These are phyloP conservation scores for Melanotaenia duboulayi DNA, from an alignment of 2,113 vertebrate species.

Conservation along the genomic window DNA sequence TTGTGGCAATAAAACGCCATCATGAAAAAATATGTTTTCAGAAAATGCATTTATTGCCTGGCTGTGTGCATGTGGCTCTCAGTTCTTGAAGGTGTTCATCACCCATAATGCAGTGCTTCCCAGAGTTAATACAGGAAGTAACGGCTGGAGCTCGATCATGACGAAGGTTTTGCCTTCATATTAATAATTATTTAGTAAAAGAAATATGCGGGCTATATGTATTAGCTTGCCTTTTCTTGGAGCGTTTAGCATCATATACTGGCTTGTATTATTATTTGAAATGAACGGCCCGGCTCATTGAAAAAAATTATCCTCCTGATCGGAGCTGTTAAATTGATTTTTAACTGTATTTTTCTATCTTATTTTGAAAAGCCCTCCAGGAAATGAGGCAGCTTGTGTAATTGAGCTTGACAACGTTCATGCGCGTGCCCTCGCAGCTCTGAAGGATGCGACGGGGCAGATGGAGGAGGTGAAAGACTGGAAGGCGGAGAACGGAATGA, in stretches of 20 bases:
- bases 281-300: too few relatives aligned
- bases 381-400: not conserved
- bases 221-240: too few relatives aligned
- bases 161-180: conserved; percentile 15
- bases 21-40: not conserved
- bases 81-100: conserved; percentile 6
- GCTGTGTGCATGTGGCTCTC: not conserved
- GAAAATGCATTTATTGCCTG: not conserved
- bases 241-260: too few relatives aligned
- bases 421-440: conserved; percentile 36
- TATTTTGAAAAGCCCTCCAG: conserved; percentile 41
- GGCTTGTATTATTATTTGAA: too few relatives aligned
- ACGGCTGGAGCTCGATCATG: not conserved
- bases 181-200: too few relatives aligned
- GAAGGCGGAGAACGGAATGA: conserved; percentile 63
- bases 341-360: not conserved
- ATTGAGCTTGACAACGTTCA: not conserved
- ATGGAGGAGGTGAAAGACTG: conserved; percentile 73
- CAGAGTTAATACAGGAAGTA: not conserved
- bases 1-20: conserved; percentile 26
- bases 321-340: not conserved
- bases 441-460: conserved; percentile 75
- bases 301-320: too few relatives aligned
- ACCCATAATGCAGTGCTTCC: conserved; percentile 27
- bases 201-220: too few relatives aligned